Percentiles rank a stretch among this genome's conserved stretches.
phyloP scores from a whole-genome alignment of 1,140 invertebrate species.

The Pygmarrhopalites habei region DNA sequence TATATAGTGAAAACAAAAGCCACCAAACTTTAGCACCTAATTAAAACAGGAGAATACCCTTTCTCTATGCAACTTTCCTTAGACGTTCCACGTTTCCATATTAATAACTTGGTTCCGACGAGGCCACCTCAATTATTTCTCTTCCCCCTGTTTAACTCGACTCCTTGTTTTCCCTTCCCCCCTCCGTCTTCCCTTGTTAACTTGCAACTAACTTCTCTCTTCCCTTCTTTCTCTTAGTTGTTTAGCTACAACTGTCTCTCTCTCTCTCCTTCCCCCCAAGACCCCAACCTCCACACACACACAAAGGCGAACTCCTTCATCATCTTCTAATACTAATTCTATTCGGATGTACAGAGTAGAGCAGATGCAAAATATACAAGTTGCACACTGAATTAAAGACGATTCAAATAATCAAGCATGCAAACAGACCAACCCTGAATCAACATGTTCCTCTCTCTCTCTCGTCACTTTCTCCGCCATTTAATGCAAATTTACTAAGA shows the following conservation, averaged over 20 bases:
- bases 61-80: constrained; percentile 32
- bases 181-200: neutral
- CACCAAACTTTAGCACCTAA: constrained; percentile 39
- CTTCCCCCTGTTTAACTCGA: neutral
- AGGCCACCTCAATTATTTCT: neutral
- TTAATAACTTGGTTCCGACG: constrained; percentile 31
- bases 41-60: constrained; percentile 36
- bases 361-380: too few species aligned
- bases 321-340: too few species aligned
- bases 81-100: constrained; percentile 30
- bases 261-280: neutral
- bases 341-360: too few species aligned
- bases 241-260: too few species aligned
- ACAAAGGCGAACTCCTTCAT: neutral
- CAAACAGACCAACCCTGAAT: constrained; percentile 11
- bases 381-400: constrained; percentile 24
- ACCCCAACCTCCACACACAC: neutral
- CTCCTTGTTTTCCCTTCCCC: neutral
- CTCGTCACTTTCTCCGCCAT: constrained; percentile 5
- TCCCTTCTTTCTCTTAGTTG: constrained; percentile 12
- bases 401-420: constrained; percentile 15
- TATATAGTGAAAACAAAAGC: constrained; percentile 35
- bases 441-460: constrained; percentile 13
- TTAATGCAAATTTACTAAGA: constrained; percentile 7
- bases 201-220: too few species aligned